phyloP scores from a whole-genome alignment of 2,888 invertebrate species.

The Nephrotoma appendiculata region DNA sequence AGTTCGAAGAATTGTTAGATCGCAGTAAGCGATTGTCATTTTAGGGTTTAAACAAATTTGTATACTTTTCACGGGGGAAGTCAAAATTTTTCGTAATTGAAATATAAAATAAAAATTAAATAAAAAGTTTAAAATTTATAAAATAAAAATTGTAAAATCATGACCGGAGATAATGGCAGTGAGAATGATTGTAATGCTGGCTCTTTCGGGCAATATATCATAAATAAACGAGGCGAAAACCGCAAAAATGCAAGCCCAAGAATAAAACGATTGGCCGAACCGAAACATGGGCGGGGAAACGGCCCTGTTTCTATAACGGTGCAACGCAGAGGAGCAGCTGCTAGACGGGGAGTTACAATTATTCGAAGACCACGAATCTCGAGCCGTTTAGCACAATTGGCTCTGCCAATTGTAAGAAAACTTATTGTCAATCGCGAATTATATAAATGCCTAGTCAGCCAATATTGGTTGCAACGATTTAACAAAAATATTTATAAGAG shows the following conservation, averaged over 20 bases:
- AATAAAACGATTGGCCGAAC: not conserved
- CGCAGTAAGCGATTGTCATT: not conserved
- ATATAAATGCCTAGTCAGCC: not conserved
- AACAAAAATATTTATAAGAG: not conserved
- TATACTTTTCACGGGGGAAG: not conserved
- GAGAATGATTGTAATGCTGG: not conserved
- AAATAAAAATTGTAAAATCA: not conserved
- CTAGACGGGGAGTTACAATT: not conserved
- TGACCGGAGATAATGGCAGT: not conserved
- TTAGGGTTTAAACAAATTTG: not conserved
- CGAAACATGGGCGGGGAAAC: not conserved
- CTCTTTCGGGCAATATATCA: not conserved
- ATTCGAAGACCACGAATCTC: not conserved
- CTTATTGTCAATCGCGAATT: not conserved
- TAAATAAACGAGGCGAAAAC: not conserved
- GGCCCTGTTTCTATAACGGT: not conserved
- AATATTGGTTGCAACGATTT: not conserved
- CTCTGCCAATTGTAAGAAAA: not conserved
- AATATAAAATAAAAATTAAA: not conserved
- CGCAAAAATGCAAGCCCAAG: not conserved
- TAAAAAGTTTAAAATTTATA: not conserved
- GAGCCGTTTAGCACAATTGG: not conserved
- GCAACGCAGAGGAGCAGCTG: not conserved
- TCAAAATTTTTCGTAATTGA: not conserved
- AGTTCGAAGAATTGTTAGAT: not conserved